A percentile compares a stretch with the other conserved stretches of the same genome.
Evolutionary conservation across 2,113 vertebrate species (phyloP).

Genomic region (Axis porcinus): DNA sequence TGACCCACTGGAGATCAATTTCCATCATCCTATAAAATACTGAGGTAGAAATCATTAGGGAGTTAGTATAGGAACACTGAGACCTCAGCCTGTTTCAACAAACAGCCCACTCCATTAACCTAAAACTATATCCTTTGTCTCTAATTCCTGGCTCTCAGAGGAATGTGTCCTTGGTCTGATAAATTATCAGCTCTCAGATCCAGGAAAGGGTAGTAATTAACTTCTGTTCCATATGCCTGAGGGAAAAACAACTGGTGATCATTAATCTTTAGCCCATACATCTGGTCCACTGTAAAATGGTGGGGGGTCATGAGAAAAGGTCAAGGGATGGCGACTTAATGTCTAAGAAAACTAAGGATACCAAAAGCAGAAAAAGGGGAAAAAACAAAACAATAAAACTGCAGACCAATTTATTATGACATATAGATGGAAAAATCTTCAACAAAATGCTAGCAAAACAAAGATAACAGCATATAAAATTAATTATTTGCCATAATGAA

Average conservation of each 20-base stretch:
- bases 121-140: neutral
- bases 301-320: neutral
- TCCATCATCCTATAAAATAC: neutral
- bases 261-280: neutral
- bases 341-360: neutral
- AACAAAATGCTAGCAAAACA: neutral
- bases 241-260: neutral
- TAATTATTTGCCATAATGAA: neutral
- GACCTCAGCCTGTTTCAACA: neutral
- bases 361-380: neutral
- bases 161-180: neutral
- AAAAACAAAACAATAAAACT: neutral
- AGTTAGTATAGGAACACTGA: neutral
- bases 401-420: neutral
- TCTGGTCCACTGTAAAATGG: neutral
- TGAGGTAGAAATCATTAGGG: neutral
- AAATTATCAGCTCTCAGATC: neutral
- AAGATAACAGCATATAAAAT: neutral
- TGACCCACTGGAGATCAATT: neutral
- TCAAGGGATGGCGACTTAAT: neutral
- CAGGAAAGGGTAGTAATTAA: neutral
- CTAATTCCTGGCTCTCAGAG: neutral
- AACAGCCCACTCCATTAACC: neutral
- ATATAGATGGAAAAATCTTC: neutral
- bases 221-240: neutral